Evolutionary conservation across 2,797 vertebrate genomes (phyloP), one percentile per base, ranked within the genome.

Genomic region (Dicrostonyx torquatus): DNA sequence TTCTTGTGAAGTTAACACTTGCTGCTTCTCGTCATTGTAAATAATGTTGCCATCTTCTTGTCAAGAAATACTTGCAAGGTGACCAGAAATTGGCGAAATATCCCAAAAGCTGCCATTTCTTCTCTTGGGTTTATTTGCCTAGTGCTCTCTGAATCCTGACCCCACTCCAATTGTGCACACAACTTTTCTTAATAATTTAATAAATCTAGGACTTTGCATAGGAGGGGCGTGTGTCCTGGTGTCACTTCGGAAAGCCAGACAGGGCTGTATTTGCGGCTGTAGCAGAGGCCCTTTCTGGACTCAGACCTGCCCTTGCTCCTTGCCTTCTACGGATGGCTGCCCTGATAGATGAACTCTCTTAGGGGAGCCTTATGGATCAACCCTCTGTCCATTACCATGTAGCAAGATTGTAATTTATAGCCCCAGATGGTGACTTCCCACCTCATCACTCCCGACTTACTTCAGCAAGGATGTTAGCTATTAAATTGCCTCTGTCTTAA

Each of bases 401-500:
- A 75, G 82, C 73, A 91, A 77, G 87, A 95, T 93, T 91, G 70
- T 88, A 87, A 96, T 96, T 96, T 94, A 93, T 75, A 92, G 84
- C 84, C 94, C 91, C 97, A 97, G 97, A 97, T 97, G 97, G 97
- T 77, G 94, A 89, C 89, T 95, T 62, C 31, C 85, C 45, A 85
- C 80, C 91, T 93, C 68, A 50, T 88, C 68, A 24, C 91, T 75
- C 75, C 84, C 72, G 70, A 37, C 95, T 94, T 86, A 83, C 80
- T 96, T 93, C 90, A 94, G 87, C 89, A 90, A 70, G 89, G 43
- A 29, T 83, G 86, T 94, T 96, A 95, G 95, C 93, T 92, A 70
- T 95, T 93, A 86, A 92, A 95, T 93, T 91, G 72, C 93, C 95
- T 85, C 62, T 68, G 53, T 88, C 77, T 93, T 79, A 34, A 68